These are phyloP conservation scores for Caenorhabditis wallacei DNA, from an alignment of 2,888 invertebrate species.

Conservation along the genomic window DNA sequence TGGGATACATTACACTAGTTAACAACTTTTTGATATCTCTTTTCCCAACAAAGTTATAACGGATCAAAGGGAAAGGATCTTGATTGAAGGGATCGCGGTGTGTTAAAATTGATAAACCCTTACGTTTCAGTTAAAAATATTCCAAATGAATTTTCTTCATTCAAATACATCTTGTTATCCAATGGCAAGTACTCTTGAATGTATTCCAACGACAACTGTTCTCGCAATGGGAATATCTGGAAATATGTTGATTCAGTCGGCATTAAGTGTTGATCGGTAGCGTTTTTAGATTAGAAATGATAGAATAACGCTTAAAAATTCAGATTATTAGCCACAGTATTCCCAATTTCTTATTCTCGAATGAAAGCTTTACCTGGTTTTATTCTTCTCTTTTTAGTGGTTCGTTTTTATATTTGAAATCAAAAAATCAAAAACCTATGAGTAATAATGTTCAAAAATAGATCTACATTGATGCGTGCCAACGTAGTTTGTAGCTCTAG, in stretches of 20 bases:
- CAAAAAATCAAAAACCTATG: neutral
- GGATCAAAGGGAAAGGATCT: too few species aligned
- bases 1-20: too few species aligned
- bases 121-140: constrained; percentile 20
- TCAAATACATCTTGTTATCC: constrained; percentile 47
- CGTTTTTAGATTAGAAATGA: neutral
- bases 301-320: neutral
- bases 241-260: constrained; percentile 55
- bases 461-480: constrained; percentile 12
- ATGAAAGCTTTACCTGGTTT: constrained; percentile 43
- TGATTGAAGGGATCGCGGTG: too few species aligned
- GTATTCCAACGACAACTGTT: constrained; percentile 48
- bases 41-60: too few species aligned
- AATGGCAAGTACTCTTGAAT: constrained; percentile 29
- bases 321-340: constrained; percentile 39
- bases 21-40: too few species aligned
- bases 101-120: too few species aligned
- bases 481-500: too few species aligned
- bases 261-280: constrained; percentile 47
- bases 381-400: constrained; percentile 40
- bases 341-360: constrained; percentile 37
- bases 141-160: constrained; percentile 38
- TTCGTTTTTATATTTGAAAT: constrained; percentile 3
- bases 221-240: constrained; percentile 51
- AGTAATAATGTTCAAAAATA: neutral